Evolutionary conservation across 53 echinoderm and acorn worm species (phyloP).

Genomic region (Antedon mediterranea): DNA sequence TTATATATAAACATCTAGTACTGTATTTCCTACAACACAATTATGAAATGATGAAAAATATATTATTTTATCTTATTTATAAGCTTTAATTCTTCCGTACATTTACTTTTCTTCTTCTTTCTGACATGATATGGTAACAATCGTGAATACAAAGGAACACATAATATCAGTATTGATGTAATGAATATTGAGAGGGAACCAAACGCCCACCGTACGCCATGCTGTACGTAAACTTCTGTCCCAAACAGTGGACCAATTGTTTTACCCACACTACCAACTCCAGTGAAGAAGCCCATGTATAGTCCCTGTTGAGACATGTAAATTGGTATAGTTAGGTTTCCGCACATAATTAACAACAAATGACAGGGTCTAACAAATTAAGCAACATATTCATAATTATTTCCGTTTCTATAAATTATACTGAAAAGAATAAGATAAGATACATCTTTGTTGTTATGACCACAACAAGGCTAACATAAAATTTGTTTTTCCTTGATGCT

Average conservation of each 20-base stretch:
- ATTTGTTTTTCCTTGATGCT: too few relatives aligned
- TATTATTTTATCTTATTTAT: background rate
- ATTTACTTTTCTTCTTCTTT: background rate
- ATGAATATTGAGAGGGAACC: background rate
- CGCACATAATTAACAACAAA: too few relatives aligned
- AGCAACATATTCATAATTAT: too few relatives aligned
- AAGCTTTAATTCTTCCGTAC: background rate
- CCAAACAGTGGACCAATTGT: background rate
- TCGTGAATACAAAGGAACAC: background rate
- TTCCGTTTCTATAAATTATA: too few relatives aligned
- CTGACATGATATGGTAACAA: background rate
- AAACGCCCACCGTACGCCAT: background rate
- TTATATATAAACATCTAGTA: too few relatives aligned
- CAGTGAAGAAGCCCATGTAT: background rate
- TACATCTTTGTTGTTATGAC: too few relatives aligned
- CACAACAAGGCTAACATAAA: too few relatives aligned
- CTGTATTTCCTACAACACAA: too few relatives aligned
- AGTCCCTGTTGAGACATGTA: background rate
- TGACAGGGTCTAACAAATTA: too few relatives aligned
- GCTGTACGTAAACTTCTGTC: background rate
- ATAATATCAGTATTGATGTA: background rate
- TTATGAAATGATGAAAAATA: too few relatives aligned
- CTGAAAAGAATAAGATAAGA: too few relatives aligned
- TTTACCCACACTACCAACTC: background rate
- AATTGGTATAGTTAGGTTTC: too few relatives aligned